Base-by-base conservation (phyloP, 37 sponge, comb jelly and placozoan genomes). In the Beroe ovata region DNA sequence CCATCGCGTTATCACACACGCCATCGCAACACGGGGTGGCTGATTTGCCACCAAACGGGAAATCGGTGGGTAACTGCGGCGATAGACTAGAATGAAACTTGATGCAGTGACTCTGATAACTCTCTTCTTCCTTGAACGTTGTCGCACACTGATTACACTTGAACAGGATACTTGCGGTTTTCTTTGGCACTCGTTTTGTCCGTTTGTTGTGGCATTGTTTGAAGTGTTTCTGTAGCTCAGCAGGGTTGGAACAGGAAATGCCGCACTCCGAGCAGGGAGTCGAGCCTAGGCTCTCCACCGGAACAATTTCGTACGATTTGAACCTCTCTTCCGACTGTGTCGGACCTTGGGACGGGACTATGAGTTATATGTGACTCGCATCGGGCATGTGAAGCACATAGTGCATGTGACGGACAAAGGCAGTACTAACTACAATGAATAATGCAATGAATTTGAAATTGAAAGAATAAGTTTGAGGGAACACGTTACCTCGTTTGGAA, bases 211-310 rank as follows among this genome's bases (percentile, higher is more conserved):
- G 69, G 1, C 30, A 18, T 37, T 66, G 25, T 29, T 33, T 29
- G 69, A 29, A 32, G 36, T 66, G 69, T 66, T 66, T 66, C 69
- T 66, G 69, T 34, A 66, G 69, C 16, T 66, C 69, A 37, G 36
- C 2, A 8, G 32, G 69, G 30, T 30, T 30, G 69, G 25, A 37
- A 18, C 69, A 66, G 3, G 69, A 30, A 1, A 66, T 11, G 1
- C 69, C 69, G 36, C 69, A 66, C 35, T 66, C 69, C 1, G 36
- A 26, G 36, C 69, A 66, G 16, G 1, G 33, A 25, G 8, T 30
- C 69, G 30, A 18, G 0, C 69, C 69, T 18, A 66, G 69, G 34
- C 69, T 66, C 69, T 66, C 69, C 16, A 66, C 35, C 35, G 69
- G 69, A 1, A 66, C 69, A 11, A 66, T 66, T 37, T 66, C 32